These are phyloP conservation scores for Smittia aterrima DNA, from an alignment of 2,888 invertebrate genomes.

Conservation along the genomic window DNA sequence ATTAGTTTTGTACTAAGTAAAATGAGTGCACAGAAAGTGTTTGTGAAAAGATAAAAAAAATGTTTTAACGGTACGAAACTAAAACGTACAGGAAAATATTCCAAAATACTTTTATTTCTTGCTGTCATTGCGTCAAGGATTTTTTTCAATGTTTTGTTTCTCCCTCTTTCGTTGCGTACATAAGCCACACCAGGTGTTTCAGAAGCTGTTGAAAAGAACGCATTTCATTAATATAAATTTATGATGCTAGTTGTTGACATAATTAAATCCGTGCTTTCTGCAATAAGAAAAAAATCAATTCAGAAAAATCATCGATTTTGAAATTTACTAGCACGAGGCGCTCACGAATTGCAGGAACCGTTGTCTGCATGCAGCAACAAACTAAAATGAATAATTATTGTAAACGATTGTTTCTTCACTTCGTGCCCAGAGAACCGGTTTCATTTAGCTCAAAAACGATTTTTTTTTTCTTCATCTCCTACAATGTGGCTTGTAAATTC, in stretches of 20 bases:
- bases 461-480: background rate
- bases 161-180: constrained; percentile 12
- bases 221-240: constrained; percentile 40
- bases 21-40: background rate
- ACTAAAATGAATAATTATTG: constrained; percentile 20
- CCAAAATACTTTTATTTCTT: background rate
- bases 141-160: background rate
- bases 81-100: background rate
- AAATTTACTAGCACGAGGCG: too few species aligned
- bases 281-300: background rate
- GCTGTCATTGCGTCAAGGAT: constrained; percentile 34
- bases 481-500: constrained; percentile 22
- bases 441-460: background rate
- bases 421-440: constrained; percentile 9
- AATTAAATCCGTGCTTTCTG: constrained; percentile 23
- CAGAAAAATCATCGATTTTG: background rate
- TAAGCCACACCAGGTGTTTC: constrained; percentile 31
- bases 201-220: constrained; percentile 1
- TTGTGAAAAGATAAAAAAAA: background rate
- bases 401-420: constrained; percentile 36
- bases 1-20: background rate
- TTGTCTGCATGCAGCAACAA: background rate
- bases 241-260: constrained; percentile 37
- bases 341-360: background rate
- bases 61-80: background rate